Evolutionary conservation across 2,113 vertebrate species (phyloP), one percentile per base, ranked within the genome.

Genomic region (Lonchura striata): DNA sequence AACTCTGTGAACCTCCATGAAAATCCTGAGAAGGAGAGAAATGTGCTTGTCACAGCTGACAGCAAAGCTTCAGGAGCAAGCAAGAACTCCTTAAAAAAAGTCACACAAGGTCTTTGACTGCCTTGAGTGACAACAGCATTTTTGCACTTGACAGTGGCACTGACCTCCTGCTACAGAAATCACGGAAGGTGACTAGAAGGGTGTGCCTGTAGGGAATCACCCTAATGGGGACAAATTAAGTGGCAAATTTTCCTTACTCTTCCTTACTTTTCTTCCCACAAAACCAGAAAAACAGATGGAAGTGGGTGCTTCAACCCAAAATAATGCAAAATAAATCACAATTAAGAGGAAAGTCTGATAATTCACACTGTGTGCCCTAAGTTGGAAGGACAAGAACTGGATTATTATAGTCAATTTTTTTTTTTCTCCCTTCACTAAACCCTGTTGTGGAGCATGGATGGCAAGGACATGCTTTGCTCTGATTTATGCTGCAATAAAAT

Each of bases 311-410:
- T 20, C 78, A 68, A 39, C 13, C 47, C 66, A 44, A 70, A 52
- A 11, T 11, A 61, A 65, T 4, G 13, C 24, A 28, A 37, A 81
- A 42, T 35, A 37, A 31, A 56, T 42, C 28, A n/a, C 18, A 41
- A 18, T 35, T 11, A 30, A 23, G 27, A 66, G 69, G 66, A 33
- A 85, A 60, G 53, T 20, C 57, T 56, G 82, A 9, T 28, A 68
- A 56, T 37, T 70, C 52, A 19, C 0, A 0, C 1, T 8, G 18
- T 1, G 1, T 18, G 18, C 17, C 65, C 13, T 14, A 68, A 39
- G 15, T 5, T 2, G 2, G 57, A 82, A 90, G 35, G 42, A 87
- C 11, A 46, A 85, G 44, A 72, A 52, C 5, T 2, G 5, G 15
- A 30, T 41, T 86, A 63, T 69, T 49, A 71, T 1, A 53, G 77